Percentiles rank a stretch among this genome's conserved stretches.
These are phyloP conservation scores for Rhynchopsitta pachyrhyncha DNA, from an alignment of 2,113 vertebrate species.

Conservation along the genomic window DNA sequence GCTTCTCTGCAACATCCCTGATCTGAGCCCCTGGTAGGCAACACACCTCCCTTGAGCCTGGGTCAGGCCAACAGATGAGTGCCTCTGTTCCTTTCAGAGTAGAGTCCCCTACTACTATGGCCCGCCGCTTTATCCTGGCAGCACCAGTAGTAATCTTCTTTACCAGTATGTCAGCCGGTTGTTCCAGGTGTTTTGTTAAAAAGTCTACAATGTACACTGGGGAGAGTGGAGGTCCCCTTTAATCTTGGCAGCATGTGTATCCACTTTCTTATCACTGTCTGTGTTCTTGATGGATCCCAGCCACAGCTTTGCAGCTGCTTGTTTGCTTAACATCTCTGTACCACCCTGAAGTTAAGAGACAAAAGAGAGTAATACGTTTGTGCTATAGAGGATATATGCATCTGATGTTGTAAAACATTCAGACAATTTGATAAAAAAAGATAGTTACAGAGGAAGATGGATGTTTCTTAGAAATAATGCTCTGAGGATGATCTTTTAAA, in stretches of 20 bases:
- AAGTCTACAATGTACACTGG: fast-evolving
- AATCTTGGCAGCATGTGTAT: neutral
- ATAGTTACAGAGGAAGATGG: neutral
- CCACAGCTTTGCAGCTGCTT: neutral
- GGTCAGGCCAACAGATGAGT: too few species aligned
- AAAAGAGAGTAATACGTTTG: neutral
- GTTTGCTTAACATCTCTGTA: neutral
- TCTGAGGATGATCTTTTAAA: neutral
- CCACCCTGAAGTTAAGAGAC: neutral
- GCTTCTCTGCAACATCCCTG: too few species aligned
- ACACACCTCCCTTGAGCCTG: too few species aligned
- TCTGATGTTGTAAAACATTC: neutral
- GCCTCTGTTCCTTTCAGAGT: too few species aligned
- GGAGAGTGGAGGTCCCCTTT: neutral
- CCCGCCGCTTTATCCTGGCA: too few species aligned
- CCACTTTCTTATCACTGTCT: neutral
- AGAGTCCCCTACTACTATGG: too few species aligned
- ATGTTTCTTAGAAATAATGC: neutral
- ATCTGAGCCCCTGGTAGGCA: too few species aligned
- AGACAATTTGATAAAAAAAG: neutral
- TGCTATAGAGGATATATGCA: neutral
- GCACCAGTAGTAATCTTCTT: too few species aligned
- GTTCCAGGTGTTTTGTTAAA: neutral
- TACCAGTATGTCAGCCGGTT: too few species aligned
- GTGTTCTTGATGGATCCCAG: neutral